Conservation (phyloP, 2,113 vertebrate species). For the Lamprologus callipterus region DNA sequence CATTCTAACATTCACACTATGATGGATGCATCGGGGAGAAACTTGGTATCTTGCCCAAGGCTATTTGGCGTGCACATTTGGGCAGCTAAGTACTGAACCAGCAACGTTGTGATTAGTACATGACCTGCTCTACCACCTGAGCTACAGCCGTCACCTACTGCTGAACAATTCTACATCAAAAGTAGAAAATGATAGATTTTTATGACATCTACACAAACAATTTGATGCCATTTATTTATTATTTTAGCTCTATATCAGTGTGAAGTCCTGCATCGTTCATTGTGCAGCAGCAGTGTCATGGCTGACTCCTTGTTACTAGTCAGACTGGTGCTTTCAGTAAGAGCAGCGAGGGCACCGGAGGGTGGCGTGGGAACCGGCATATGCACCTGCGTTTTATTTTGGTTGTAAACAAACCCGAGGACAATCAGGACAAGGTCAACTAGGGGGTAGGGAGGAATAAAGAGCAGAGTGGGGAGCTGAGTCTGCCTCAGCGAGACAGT, state of each 20-base stretch:
- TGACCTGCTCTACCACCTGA: neutral
- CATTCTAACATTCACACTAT: neutral
- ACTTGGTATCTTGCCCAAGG: neutral
- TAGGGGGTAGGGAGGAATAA: neutral
- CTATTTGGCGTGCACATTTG: neutral
- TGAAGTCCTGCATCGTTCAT: neutral
- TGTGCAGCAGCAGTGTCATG: neutral
- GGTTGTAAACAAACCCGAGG: slow-evolving; percentile 32
- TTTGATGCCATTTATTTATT: neutral
- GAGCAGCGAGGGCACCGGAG: neutral
- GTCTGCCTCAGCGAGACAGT: neutral
- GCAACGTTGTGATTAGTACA: neutral
- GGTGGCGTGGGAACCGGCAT: slow-evolving; percentile 36
- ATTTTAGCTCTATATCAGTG: neutral
- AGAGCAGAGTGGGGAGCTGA: neutral
- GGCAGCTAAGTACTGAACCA: neutral
- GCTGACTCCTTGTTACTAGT: neutral
- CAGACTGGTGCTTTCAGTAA: neutral
- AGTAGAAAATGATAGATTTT: neutral
- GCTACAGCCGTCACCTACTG: neutral
- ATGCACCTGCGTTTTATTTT: slow-evolving; percentile 41
- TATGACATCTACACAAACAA: neutral
- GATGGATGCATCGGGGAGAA: neutral
- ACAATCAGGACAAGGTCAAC: slow-evolving; percentile 12
- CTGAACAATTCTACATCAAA: neutral